Conservation (phyloP, 2,888 invertebrate genomes). For the Thysanoteuthis rhombus region DNA sequence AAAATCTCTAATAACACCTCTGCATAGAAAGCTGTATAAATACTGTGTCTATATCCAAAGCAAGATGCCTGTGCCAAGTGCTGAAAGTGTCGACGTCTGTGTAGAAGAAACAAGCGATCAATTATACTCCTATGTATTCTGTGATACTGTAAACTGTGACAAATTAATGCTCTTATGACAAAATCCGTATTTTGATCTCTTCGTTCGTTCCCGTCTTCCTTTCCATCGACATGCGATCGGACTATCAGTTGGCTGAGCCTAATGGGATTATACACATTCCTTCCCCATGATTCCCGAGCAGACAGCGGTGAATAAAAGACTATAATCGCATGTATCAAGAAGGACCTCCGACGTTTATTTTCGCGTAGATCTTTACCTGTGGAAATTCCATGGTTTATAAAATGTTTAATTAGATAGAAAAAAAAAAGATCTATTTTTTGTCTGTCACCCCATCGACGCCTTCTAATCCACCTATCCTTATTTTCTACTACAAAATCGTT, state of each 20-base stretch:
- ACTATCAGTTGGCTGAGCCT: background rate
- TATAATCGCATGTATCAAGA: background rate
- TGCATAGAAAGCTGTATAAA: background rate
- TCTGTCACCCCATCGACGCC: no score
- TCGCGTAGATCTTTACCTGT: background rate
- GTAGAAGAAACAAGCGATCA: background rate
- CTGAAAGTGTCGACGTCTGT: constrained; percentile 12
- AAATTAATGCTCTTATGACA: background rate
- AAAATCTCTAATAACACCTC: no score
- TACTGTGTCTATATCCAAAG: background rate
- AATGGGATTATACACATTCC: background rate
- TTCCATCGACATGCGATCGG: background rate
- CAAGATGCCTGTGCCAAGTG: background rate
- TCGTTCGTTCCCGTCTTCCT: background rate
- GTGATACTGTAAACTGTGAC: background rate
- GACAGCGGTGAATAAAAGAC: background rate
- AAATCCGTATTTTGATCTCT: background rate
- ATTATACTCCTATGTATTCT: background rate
- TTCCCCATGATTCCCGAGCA: background rate
- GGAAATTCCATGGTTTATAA: no score
- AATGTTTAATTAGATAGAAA: no score
- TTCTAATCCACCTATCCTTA: no score
- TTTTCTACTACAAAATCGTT: no score
- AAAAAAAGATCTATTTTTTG: no score
- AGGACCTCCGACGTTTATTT: background rate